Evolutionary conservation across 1,140 invertebrate species (phyloP).

Genomic region (Scaptomyza graminum): DNA sequence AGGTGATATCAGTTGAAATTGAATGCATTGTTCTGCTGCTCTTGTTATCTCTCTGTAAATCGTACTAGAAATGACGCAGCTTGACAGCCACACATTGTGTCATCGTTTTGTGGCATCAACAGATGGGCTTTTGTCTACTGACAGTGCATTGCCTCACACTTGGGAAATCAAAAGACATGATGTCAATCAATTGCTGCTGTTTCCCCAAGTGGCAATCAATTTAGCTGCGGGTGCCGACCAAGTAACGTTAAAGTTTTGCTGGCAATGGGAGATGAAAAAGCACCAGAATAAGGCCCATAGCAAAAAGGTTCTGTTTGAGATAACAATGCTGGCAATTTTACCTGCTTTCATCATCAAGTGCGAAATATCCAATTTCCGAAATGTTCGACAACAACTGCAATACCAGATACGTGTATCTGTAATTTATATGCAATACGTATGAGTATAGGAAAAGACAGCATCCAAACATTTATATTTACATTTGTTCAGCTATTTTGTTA

Average conservation of each 20-base stretch:
- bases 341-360: slow-evolving; percentile 21
- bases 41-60: neutral
- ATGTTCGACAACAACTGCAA: slow-evolving; percentile 24
- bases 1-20: neutral
- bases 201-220: slow-evolving; percentile 47
- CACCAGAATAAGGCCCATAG: slow-evolving; percentile 13
- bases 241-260: neutral
- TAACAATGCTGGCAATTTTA: slow-evolving; percentile 14
- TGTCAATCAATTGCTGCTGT: slow-evolving; percentile 60
- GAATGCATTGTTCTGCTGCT: neutral
- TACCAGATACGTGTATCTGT: slow-evolving; percentile 31
- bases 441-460: slow-evolving; percentile 1
- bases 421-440: neutral
- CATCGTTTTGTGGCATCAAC: neutral
- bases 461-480: slow-evolving; percentile 37
- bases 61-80: slow-evolving; percentile 9
- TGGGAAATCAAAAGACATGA: slow-evolving; percentile 73
- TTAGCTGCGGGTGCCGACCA: slow-evolving; percentile 40
- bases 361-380: slow-evolving; percentile 56
- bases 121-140: neutral
- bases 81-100: slow-evolving; percentile 21
- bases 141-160: slow-evolving; percentile 53
- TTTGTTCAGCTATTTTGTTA: slow-evolving; percentile 39
- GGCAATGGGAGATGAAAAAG: neutral
- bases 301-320: slow-evolving; percentile 15